Conservation (phyloP, 2,888 invertebrate genomes). For the Endomychus coccineus region DNA sequence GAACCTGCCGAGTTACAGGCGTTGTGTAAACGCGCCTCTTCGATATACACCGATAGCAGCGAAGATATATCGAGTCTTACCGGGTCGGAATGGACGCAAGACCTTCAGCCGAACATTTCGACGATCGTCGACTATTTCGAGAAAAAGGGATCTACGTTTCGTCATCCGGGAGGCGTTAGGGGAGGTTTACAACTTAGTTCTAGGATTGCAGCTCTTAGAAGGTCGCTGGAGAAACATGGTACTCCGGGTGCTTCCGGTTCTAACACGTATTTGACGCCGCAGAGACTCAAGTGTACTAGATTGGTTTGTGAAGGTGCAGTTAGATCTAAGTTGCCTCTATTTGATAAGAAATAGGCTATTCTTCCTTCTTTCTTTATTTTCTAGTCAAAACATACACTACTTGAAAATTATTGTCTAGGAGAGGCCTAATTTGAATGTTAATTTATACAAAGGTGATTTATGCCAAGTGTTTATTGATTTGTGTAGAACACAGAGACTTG, state of each 20-base stretch:
- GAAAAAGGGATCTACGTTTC: constrained; percentile 58
- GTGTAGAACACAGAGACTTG: no score
- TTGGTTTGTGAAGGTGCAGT: constrained; percentile 83
- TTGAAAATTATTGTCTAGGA: no score
- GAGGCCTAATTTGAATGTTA: no score
- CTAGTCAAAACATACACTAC: constrained; percentile 29
- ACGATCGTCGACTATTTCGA: constrained; percentile 87
- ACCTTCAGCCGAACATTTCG: constrained; percentile 61
- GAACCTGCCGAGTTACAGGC: constrained; percentile 52
- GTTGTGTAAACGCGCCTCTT: constrained; percentile 61
- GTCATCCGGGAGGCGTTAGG: constrained; percentile 44
- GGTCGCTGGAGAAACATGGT: constrained; percentile 35
- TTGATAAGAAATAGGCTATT: constrained; percentile 60
- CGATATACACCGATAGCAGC: constrained; percentile 80
- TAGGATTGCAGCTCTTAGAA: constrained; percentile 37
- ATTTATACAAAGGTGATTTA: no score
- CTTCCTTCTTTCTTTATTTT: constrained; percentile 26
- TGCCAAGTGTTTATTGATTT: no score
- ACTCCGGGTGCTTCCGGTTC: constrained; percentile 17
- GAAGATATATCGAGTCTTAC: constrained; percentile 78
- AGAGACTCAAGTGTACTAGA: constrained; percentile 50
- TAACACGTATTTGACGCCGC: constrained; percentile 26
- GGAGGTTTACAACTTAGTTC: constrained; percentile 38
- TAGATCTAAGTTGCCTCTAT: constrained; percentile 74
- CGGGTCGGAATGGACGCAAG: constrained; percentile 65